phyloP scores from a whole-genome alignment of 1,140 invertebrate species.

The Drosophila nikananu region DNA sequence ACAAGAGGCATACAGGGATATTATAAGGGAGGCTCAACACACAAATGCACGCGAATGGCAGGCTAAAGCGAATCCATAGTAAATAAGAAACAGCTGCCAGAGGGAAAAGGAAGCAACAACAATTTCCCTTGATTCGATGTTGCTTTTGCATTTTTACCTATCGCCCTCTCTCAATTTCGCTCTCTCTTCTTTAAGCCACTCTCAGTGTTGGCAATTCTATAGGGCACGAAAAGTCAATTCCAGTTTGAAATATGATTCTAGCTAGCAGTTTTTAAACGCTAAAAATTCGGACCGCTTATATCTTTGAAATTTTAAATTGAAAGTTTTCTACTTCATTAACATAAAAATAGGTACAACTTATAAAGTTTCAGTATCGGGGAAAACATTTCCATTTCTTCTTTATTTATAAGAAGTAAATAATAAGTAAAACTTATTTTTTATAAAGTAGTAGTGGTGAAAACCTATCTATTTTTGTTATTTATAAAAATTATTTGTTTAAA shows the following conservation, averaged over 20 bases:
- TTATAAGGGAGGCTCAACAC: conserved; percentile 77
- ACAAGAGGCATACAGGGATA: conserved; percentile 51
- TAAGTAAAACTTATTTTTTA: too few species aligned
- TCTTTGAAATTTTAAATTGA: neutral
- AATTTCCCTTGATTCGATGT: conserved; percentile 9
- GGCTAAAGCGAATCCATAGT: conserved; percentile 76
- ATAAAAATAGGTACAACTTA: too few species aligned
- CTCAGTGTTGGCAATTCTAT: neutral
- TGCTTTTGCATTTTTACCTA: conserved; percentile 15
- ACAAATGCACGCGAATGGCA: conserved; percentile 62
- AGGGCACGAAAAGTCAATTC: neutral
- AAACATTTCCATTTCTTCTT: too few species aligned
- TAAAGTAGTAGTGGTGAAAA: too few species aligned
- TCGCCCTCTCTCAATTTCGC: conserved; percentile 15
- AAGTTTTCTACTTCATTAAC: too few species aligned
- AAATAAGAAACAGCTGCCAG: conserved; percentile 81
- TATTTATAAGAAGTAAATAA: too few species aligned
- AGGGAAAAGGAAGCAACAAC: conserved; percentile 24
- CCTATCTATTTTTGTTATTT: neutral
- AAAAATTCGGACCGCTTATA: fast-evolving
- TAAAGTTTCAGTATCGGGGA: too few species aligned
- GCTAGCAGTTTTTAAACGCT: neutral
- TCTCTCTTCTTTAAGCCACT: conserved; percentile 9
- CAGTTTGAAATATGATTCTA: neutral
- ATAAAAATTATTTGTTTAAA: neutral